Percentiles rank a stretch among this genome's conserved stretches.
These are phyloP conservation scores for Nebria ingens DNA, from an alignment of 1,140 invertebrate genomes.

Conservation along the genomic window DNA sequence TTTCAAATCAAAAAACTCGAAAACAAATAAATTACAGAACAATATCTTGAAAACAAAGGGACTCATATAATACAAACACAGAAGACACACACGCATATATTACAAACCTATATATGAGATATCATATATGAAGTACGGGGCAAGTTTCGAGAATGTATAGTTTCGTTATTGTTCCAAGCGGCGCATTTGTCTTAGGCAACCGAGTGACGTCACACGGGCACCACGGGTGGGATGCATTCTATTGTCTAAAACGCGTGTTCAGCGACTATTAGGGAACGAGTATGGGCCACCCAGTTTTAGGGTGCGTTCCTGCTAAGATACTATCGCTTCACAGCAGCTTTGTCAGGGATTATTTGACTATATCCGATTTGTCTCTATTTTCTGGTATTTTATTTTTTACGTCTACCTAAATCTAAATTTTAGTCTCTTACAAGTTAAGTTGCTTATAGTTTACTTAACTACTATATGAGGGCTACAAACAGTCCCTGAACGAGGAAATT, in stretches of 20 bases:
- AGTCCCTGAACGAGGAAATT: too few species aligned
- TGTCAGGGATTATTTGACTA: neutral
- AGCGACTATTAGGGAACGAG: too few species aligned
- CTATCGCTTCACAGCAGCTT: neutral
- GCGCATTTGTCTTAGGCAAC: neutral
- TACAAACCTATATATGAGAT: too few species aligned
- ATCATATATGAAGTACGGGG: too few species aligned
- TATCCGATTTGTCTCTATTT: neutral
- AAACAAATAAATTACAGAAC: too few species aligned
- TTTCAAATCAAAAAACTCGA: too few species aligned
- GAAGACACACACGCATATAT: too few species aligned
- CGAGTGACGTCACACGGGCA: neutral
- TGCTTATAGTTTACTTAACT: neutral
- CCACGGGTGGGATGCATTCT: neutral
- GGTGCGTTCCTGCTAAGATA: neutral
- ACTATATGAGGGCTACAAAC: too few species aligned
- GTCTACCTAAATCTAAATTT: neutral
- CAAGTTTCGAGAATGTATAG: neutral
- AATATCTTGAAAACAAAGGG: too few species aligned
- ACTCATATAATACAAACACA: too few species aligned
- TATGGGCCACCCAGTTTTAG: neutral
- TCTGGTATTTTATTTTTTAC: neutral
- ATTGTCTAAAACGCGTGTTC: neutral
- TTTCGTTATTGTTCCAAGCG: neutral
- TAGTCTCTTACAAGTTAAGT: neutral